Base-by-base conservation (phyloP, 2,797 vertebrate species). In the Gallinago nigripennis region DNA sequence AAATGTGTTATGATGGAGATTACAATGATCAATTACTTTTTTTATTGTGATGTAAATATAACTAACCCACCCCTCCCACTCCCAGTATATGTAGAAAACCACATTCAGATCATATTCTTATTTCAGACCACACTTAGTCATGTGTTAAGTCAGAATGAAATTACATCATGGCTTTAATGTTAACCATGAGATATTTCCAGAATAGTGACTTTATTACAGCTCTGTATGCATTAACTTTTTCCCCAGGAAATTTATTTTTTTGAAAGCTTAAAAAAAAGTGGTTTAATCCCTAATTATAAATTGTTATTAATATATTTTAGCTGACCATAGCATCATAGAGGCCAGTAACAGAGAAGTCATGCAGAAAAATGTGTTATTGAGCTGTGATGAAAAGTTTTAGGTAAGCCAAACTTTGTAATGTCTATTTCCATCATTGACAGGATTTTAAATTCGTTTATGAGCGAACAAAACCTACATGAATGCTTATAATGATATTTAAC, bases 21-120 rank as follows among this genome's bases (percentile, higher is more conserved):
- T 14, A 69, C 2, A 69, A 25, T 18, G 23, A 64, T 56, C 5
- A 70, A 35, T 19, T 80, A 14, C 13, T 90, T 69, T 66, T 71
- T 5, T 73, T 77, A n/a, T 16, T 33, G 16, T 54, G 16, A n/a
- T 37, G 5, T 12, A 83, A 77, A 65, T 57, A 43, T 10, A 86
- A 65, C 1, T 63, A 27, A 85, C n/a, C 50, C 57, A 24, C 16
- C 21, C 33, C 24, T 48, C 8, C 2, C 0, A 2, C 0, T 1
- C 1, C 2, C 12, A 27, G 3, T 39, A 27, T n/a, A 18, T 0
- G 1, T 11, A 60, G 16, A 84, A 71, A 79, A 19, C 7, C 7
- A 66, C 8, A 73, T 39, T 66, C 24, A 75, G 5, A 51, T 66
- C 14, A 14, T n/a, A 72, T 57, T 48, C 6, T 60, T 83, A 30